phyloP scores from a whole-genome alignment of 2,888 invertebrate species.

The Metacarcinus magister region DNA sequence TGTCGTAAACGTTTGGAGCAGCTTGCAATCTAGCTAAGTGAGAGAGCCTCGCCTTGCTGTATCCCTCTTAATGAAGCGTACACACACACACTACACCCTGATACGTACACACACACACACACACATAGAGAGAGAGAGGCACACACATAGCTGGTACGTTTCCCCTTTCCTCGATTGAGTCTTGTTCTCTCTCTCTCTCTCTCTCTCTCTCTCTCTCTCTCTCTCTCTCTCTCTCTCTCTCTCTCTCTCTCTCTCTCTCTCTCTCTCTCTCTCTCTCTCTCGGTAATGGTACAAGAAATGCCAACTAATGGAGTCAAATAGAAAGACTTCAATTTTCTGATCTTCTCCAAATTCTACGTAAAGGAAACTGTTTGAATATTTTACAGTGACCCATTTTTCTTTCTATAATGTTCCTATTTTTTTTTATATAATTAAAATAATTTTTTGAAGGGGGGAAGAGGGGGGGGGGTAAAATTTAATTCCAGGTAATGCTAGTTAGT shows the following conservation, averaged over 20 bases:
- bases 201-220: conserved; percentile 46
- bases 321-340: neutral
- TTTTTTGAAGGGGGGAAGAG: too few relatives aligned
- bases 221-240: conserved; percentile 55
- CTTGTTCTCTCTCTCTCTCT: neutral
- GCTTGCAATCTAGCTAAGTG: conserved; percentile 1
- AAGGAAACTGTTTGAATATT: too few relatives aligned
- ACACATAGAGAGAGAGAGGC: neutral
- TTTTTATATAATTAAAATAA: too few relatives aligned
- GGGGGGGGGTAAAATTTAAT: too few relatives aligned
- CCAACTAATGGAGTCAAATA: neutral
- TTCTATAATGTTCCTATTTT: too few relatives aligned
- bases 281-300: neutral
- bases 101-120: neutral
- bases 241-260: conserved; percentile 56
- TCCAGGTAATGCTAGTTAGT: too few relatives aligned
- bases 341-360: neutral
- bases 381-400: too few relatives aligned
- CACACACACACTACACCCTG: neutral
- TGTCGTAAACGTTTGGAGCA: neutral
- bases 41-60: neutral
- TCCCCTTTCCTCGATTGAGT: neutral
- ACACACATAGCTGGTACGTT: neutral
- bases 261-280: neutral
- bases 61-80: neutral